Evolutionary conservation across 1,140 invertebrate species (phyloP), one percentile per base, ranked within the genome.

Genomic region (Temnothorax longispinosus): DNA sequence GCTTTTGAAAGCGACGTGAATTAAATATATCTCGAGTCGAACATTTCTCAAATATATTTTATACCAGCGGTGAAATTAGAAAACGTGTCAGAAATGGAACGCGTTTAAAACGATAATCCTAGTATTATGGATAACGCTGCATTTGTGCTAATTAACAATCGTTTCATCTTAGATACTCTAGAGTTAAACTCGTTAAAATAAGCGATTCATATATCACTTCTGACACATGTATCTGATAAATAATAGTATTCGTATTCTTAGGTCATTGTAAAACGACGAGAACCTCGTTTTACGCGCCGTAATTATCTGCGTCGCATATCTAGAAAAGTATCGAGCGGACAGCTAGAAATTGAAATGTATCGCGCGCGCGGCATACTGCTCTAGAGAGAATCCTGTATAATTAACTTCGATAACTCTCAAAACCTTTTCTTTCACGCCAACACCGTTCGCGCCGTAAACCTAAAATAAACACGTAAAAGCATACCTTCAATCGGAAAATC

Each of bases 281-380:
- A 11, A 52, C 8, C 32, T 67, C 62, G 47, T 27, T 27, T 69
- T 41, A 78, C n/a, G 5, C 47, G 13, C 2, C 21, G 5, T 56
- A 77, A 77, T 77, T 60, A 44, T 77, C 75, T 77, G 5, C 4
- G 56, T 62, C 38, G 38, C 18, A 32, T 54, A 54, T 81, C 47
- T 54, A 38, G 21, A 69, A 21, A 41, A 41, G 0, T 69, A 81
- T 81, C 77, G 47, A 71, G 35, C 41, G 32, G 38, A 38, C 8
- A 10, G 10, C 32, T 54, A 21, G 11, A 71, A 54, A 54, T 81
- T 71, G 64, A 56, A 69, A 81, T 69, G 56, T n/a, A 80, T 80
- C 21, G 32, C 27, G n/a, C 27, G 27, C 27, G 8, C 13, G n/a
- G n/a, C 27, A 27, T 27, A 27, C 27, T 27, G 27, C 27, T 27